Conservation (phyloP, 2,888 invertebrate genomes). For the Pegoplata infirma region DNA sequence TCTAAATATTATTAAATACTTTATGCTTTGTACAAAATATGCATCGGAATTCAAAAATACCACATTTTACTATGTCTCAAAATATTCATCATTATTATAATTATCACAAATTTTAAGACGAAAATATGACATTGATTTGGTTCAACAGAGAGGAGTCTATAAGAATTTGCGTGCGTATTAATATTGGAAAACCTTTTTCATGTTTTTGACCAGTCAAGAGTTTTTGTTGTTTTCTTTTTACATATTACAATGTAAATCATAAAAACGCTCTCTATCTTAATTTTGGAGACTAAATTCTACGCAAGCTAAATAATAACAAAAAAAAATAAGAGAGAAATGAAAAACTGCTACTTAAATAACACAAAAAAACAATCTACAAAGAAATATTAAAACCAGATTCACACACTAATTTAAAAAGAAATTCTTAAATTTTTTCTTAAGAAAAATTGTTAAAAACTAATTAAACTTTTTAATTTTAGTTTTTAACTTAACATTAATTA, state of each 20-base stretch:
- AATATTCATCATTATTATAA: too few relatives aligned
- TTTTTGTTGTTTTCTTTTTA: conserved; percentile 12
- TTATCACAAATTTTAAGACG: too few relatives aligned
- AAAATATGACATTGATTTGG: not conserved
- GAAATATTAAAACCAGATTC: conserved; percentile 11
- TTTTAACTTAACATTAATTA: conserved; percentile 18
- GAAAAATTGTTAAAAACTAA: not conserved
- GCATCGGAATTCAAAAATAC: too few relatives aligned
- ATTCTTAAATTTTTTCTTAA: not conserved
- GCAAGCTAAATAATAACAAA: conserved; percentile 54
- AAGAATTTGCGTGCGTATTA: conserved; percentile 9
- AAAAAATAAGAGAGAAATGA: not conserved
- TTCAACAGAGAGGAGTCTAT: conserved; percentile 1
- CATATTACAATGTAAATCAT: conserved; percentile 25
- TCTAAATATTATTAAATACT: too few relatives aligned
- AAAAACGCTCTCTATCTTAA: conserved; percentile 4
- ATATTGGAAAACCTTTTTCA: conserved; percentile 9
- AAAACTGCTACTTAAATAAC: too few relatives aligned
- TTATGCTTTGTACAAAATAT: too few relatives aligned
- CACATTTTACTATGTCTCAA: too few relatives aligned
- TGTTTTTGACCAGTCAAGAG: conserved; percentile 19
- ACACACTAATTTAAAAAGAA: conserved; percentile 21
- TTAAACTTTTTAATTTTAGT: conserved; percentile 7
- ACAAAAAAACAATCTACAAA: conserved; percentile 5
- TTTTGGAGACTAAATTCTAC: conserved; percentile 15